Conservation (phyloP, 2,888 invertebrate species). For the Yponomeuta cagnagella region DNA sequence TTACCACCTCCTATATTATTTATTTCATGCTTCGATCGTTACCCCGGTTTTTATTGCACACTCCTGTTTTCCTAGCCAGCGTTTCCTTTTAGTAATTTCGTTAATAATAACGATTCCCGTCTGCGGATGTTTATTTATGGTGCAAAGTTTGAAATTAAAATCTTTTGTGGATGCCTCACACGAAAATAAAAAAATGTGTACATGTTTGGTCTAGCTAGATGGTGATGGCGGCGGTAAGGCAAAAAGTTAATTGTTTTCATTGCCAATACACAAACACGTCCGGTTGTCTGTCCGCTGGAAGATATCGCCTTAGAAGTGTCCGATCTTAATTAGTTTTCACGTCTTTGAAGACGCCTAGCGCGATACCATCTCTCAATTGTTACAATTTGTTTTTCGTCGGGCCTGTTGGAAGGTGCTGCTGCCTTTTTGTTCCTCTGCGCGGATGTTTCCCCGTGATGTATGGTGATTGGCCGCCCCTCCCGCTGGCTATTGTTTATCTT, state of each 20-base stretch:
- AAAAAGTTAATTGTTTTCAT: constrained; percentile 75
- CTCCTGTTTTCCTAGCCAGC: not conserved
- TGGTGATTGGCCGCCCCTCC: constrained; percentile 73
- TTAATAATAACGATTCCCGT: not conserved
- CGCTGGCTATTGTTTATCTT: constrained; percentile 58
- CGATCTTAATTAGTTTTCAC: constrained; percentile 76
- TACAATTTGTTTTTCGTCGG: constrained; percentile 73
- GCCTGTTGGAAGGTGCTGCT: constrained; percentile 51
- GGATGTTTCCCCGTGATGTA: constrained; percentile 67
- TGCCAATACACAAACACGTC: constrained; percentile 68
- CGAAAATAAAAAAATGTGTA: constrained; percentile 19
- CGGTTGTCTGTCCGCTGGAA: constrained; percentile 57
- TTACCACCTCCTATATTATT: constrained; percentile 63
- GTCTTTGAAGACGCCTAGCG: constrained; percentile 70
- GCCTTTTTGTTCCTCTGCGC: constrained; percentile 64
- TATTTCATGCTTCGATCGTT: constrained; percentile 68
- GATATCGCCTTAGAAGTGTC: constrained; percentile 71
- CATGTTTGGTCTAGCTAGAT: constrained; percentile 51
- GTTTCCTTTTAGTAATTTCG: constrained; percentile 6
- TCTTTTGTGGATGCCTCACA: not conserved
- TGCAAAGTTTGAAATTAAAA: not conserved
- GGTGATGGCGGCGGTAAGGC: constrained; percentile 43
- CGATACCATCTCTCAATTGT: constrained; percentile 70
- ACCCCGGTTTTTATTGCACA: constrained; percentile 34
- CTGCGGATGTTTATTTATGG: not conserved